A percentile compares a stretch with the other conserved stretches of the same genome.
These are phyloP conservation scores for Anhinga anhinga DNA, from an alignment of 2,113 vertebrate species.

Conservation along the genomic window DNA sequence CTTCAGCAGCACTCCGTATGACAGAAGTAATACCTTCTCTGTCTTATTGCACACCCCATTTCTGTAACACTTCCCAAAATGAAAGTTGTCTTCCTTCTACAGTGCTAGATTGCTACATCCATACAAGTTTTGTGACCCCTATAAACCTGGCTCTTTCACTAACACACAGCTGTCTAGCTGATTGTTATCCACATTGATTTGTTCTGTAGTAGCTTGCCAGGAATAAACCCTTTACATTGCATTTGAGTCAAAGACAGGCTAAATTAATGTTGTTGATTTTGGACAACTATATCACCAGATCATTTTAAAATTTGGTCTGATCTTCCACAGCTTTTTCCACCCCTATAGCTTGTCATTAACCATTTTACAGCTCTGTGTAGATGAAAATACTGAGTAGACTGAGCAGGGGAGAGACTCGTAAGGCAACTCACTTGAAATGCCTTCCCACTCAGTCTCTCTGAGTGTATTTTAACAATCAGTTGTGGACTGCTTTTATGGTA, in stretches of 20 bases:
- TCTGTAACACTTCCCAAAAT: neutral
- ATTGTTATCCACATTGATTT: constrained; percentile 38
- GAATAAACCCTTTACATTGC: neutral
- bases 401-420: neutral
- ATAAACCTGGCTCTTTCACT: neutral
- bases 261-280: constrained; percentile 14
- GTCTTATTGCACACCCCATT: neutral
- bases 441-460: neutral
- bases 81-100: neutral
- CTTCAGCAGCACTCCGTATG: neutral
- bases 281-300: neutral
- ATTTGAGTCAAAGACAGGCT: neutral
- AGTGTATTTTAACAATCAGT: neutral
- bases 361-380: neutral
- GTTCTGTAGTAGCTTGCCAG: constrained; percentile 1
- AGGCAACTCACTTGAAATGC: neutral
- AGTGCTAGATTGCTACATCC: neutral
- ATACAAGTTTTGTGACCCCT: neutral
- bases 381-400: neutral
- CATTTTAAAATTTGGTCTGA: neutral
- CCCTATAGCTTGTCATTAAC: neutral
- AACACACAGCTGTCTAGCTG: neutral
- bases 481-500: neutral
- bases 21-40: neutral
- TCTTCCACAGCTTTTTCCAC: neutral